phyloP scores from a whole-genome alignment of 1,140 invertebrate genomes.

The Tenebrio molitor region DNA sequence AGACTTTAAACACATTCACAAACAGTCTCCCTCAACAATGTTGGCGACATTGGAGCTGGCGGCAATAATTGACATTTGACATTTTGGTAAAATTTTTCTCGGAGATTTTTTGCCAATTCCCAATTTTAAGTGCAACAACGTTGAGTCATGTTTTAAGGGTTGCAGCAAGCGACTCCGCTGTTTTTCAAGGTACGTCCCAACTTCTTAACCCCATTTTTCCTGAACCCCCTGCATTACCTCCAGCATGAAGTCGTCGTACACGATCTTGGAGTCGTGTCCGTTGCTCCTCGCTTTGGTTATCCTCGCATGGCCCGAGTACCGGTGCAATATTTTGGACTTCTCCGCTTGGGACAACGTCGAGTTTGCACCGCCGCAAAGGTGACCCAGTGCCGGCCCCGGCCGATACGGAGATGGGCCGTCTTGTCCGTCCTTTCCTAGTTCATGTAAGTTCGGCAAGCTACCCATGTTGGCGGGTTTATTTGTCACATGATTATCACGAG shows the following conservation, averaged over 20 bases:
- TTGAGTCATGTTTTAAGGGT: too few species aligned
- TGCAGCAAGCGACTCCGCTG: too few species aligned
- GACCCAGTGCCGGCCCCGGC: constrained; percentile 65
- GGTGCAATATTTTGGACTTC: constrained; percentile 60
- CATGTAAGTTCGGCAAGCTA: constrained; percentile 75
- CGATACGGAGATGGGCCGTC: constrained; percentile 60
- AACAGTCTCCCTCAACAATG: too few species aligned
- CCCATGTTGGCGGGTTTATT: constrained; percentile 68
- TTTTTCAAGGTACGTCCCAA: too few species aligned
- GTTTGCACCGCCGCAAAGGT: constrained; percentile 58
- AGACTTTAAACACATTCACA: too few species aligned
- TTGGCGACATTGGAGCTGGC: too few species aligned
- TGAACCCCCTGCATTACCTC: constrained; percentile 67
- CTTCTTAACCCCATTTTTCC: too few species aligned
- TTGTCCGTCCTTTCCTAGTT: constrained; percentile 68
- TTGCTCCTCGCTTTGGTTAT: constrained; percentile 64
- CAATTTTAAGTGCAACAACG: too few species aligned
- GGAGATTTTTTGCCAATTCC: too few species aligned
- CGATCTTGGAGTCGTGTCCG: constrained; percentile 63
- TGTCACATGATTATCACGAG: constrained; percentile 6
- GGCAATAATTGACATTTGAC: too few species aligned
- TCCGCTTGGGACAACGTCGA: constrained; percentile 57
- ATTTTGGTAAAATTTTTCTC: too few species aligned
- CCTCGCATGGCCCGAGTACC: constrained; percentile 64
- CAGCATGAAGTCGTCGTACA: constrained; percentile 68